phyloP scores from a whole-genome alignment of 2,888 invertebrate species.

The Liodrosophila aerea region DNA sequence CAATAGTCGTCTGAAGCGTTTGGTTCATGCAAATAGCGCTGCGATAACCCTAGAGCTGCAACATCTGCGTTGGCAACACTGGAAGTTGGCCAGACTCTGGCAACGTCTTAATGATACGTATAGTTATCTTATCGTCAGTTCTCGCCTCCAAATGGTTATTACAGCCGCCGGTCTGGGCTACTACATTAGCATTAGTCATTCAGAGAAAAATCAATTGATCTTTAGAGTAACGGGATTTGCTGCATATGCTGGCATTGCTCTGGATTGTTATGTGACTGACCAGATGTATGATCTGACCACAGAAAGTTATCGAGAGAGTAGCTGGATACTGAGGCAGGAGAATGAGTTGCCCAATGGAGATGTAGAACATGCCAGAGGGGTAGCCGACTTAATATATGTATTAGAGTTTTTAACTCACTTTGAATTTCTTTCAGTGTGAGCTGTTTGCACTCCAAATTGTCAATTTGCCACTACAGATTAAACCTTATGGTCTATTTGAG shows the following conservation, averaged over 20 bases:
- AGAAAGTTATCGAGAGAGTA: constrained; percentile 12
- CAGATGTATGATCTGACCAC: constrained; percentile 16
- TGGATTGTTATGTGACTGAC: constrained; percentile 28
- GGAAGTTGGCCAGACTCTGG: constrained; percentile 17
- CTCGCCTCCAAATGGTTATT: constrained; percentile 20
- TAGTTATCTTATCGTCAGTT: constrained; percentile 8
- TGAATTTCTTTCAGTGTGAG: constrained; percentile 42
- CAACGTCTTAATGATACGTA: constrained; percentile 18
- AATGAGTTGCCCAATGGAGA: not conserved
- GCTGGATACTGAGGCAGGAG: not conserved
- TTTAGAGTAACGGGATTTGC: not conserved
- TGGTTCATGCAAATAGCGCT: not conserved
- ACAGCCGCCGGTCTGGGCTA: constrained; percentile 27
- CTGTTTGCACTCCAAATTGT: constrained; percentile 32
- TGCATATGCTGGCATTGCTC: not conserved
- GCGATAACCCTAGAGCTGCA: constrained; percentile 28
- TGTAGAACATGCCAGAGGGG: constrained; percentile 11
- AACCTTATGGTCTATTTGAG: constrained; percentile 22
- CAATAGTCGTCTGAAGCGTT: constrained; percentile 14
- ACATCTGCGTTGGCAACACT: constrained; percentile 36
- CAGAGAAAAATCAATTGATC: not conserved
- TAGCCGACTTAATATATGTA: not conserved
- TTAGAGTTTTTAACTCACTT: not conserved
- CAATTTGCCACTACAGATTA: constrained; percentile 20
- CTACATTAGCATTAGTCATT: constrained; percentile 1